phyloP scores from a whole-genome alignment of 2,888 invertebrate genomes.

The Eueremaeus valkanovi region DNA sequence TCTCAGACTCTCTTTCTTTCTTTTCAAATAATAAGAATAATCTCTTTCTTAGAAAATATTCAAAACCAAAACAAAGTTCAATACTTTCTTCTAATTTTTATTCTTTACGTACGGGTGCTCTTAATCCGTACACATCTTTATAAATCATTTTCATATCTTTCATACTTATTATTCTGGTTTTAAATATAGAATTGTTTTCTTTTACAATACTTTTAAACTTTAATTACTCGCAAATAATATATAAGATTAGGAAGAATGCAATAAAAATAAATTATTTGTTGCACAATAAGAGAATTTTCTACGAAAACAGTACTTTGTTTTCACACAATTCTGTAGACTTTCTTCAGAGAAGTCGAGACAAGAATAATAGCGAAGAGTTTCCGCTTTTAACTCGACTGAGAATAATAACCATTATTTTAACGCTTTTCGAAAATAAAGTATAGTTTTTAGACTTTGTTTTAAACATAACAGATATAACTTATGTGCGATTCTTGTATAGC shows the following conservation, averaged over 20 bases:
- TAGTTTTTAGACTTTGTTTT: constrained; percentile 24
- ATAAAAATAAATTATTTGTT: constrained; percentile 27
- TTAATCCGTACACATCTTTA: neutral
- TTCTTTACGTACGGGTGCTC: neutral
- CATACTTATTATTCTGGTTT: neutral
- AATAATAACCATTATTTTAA: constrained; percentile 32
- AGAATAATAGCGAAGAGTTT: constrained; percentile 4
- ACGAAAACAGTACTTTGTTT: neutral
- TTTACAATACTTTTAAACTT: no score
- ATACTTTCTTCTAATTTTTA: neutral
- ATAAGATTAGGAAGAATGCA: constrained; percentile 11
- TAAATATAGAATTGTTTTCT: constrained; percentile 10
- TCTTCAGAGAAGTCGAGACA: neutral
- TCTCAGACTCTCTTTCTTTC: neutral
- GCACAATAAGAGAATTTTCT: neutral
- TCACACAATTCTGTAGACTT: constrained; percentile 17
- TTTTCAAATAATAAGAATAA: neutral
- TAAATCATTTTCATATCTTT: neutral
- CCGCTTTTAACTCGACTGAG: neutral
- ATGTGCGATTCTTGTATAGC: neutral
- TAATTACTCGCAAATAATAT: constrained; percentile 11
- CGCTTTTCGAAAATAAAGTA: neutral
- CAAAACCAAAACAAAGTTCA: neutral
- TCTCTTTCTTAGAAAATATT: neutral
- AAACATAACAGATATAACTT: constrained; percentile 10